A percentile compares a stretch with the other conserved stretches of the same genome.
These are phyloP conservation scores for Synanthedon andrenaeformis DNA, from an alignment of 2,888 invertebrate genomes.

Conservation along the genomic window DNA sequence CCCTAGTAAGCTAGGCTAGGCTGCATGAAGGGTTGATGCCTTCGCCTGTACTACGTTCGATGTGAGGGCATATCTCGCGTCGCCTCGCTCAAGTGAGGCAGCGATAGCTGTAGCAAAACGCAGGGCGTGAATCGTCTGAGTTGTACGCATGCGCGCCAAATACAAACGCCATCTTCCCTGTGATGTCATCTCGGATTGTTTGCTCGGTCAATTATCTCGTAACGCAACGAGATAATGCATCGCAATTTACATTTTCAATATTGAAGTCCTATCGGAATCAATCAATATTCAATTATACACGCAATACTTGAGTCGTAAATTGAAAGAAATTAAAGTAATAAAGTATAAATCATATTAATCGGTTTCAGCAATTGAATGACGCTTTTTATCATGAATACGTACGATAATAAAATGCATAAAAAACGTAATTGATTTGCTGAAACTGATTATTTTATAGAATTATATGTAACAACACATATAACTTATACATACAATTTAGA, in stretches of 20 bases:
- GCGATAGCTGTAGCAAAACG: slow-evolving; percentile 32
- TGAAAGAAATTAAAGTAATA: too few species aligned
- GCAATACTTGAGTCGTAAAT: too few species aligned
- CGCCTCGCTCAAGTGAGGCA: slow-evolving; percentile 26
- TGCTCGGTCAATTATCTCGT: slow-evolving; percentile 53
- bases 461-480: too few species aligned
- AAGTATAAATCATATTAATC: too few species aligned
- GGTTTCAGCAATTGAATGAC: too few species aligned
- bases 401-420: too few species aligned
- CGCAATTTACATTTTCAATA: slow-evolving; percentile 10
- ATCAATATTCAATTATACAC: too few species aligned
- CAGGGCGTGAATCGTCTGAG: slow-evolving; percentile 19
- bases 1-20: slow-evolving; percentile 17
- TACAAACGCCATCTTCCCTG: slow-evolving; percentile 37
- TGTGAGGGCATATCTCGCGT: slow-evolving; percentile 22
- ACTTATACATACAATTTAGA: too few species aligned
- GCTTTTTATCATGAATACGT: too few species aligned
- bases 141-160: slow-evolving; percentile 45
- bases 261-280: too few species aligned
- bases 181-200: slow-evolving; percentile 49
- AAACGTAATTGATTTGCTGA: too few species aligned
- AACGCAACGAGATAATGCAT: slow-evolving; percentile 26
- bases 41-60: slow-evolving; percentile 10
- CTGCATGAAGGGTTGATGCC: slow-evolving; percentile 19
- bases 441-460: too few species aligned